Base-by-base conservation (phyloP, 2,113 vertebrate genomes). In the Solenodon paradoxus region DNA sequence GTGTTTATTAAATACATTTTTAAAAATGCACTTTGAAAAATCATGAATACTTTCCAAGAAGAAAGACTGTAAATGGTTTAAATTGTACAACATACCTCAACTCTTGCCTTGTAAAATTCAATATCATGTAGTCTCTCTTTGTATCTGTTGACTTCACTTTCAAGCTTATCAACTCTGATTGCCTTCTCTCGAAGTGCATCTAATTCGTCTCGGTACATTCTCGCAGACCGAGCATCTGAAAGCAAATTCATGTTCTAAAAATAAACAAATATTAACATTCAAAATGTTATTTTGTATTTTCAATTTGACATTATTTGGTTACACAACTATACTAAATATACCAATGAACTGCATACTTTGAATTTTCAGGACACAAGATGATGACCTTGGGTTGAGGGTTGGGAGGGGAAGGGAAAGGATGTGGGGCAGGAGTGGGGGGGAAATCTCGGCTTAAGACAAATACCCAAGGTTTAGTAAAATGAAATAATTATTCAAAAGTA, bases 91-190 rank as follows among this genome's bases (percentile, higher is more conserved):
- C 81, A 83, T 98, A 99, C 99, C 99, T 99, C 99, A 59, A 99
- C 98, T 98, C 99, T 99, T 98, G 99, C 99, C 96, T 99, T 99
- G 98, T 99, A 99, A 97, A 99, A 99, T 97, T 99, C 99, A 2
- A 99, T 99, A 98, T 99, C 99, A 8, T 99, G 99, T 19, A 99
- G 99, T 63, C 98, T 98, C 97, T 99, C 99, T 96, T 99, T 99
- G 92, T 99, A 99, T 64, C 99, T 99, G 75, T 97, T 97, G 98
- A 99, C 98, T 98, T 99, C 99, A 35, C 99, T 99, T 98, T 99
- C 99, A 98, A 99, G 99, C 95, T 99, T 99, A 98, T 99, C 99
- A 4, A 99, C 99, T 1, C 99, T 98, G 90, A 99, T 97, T 0
- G 99, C 99, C 96, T 99, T 99, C 97, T 99, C 99, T 95, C 99